Conservation (phyloP, 1,140 invertebrate genomes). For the Meloidogyne floridensis region DNA sequence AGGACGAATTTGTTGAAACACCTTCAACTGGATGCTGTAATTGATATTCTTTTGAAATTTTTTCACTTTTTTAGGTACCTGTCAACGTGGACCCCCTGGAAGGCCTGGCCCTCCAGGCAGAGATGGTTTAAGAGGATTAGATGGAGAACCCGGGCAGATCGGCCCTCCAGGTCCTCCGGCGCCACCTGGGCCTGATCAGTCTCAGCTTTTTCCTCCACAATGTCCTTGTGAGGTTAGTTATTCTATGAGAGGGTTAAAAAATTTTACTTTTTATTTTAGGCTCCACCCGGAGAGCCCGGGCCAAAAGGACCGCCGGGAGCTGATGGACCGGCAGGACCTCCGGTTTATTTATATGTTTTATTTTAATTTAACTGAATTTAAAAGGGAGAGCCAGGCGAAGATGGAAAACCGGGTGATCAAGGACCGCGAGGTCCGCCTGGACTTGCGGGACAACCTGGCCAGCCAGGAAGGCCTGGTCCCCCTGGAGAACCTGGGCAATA, state of each 20-base stretch:
- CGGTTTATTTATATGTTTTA: slow-evolving; percentile 18
- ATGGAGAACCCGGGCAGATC: slow-evolving; percentile 51
- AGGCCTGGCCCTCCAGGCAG: slow-evolving; percentile 48
- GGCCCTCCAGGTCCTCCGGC: slow-evolving; percentile 52
- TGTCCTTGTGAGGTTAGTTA: slow-evolving; percentile 52
- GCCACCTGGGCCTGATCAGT: slow-evolving; percentile 48
- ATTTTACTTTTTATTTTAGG: neutral
- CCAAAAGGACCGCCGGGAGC: slow-evolving; percentile 41
- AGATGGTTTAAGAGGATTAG: slow-evolving; percentile 52
- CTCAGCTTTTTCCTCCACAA: slow-evolving; percentile 50
- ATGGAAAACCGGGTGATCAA: slow-evolving; percentile 54
- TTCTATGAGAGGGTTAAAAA: neutral
- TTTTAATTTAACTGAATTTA: neutral
- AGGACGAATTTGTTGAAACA: slow-evolving; percentile 58
- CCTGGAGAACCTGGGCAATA: slow-evolving; percentile 51
- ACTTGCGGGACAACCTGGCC: slow-evolving; percentile 45
- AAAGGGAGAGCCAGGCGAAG: slow-evolving; percentile 42
- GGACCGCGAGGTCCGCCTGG: slow-evolving; percentile 48
- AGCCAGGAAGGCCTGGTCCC: slow-evolving; percentile 46
- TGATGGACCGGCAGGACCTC: slow-evolving; percentile 47
- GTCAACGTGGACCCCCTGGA: slow-evolving; percentile 54
- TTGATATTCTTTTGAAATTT: too few relatives aligned
- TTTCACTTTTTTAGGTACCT: slow-evolving; percentile 31
- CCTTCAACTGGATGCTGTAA: slow-evolving; percentile 56
- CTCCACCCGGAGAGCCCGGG: slow-evolving; percentile 32